Percentiles rank a stretch among this genome's conserved stretches.
These are phyloP conservation scores for Melipona bicolor DNA, from an alignment of 2,888 invertebrate species.

Conservation along the genomic window DNA sequence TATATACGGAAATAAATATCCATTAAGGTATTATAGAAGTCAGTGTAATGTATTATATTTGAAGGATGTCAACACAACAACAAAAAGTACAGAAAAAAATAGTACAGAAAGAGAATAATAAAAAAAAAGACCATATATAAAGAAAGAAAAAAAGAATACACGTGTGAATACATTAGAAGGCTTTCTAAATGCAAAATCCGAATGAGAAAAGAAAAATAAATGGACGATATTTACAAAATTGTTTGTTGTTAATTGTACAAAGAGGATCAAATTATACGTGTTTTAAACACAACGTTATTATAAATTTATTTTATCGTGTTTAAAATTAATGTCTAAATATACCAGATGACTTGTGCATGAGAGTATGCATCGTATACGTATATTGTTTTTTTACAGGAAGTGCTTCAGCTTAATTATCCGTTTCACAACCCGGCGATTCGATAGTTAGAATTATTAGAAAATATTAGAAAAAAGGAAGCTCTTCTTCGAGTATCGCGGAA, in stretches of 20 bases:
- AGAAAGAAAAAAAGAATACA: too few species aligned
- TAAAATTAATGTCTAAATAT: background rate
- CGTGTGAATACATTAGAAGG: too few species aligned
- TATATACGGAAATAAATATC: too few species aligned
- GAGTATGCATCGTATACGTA: too few species aligned
- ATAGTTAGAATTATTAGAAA: conserved; percentile 6
- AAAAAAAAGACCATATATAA: too few species aligned
- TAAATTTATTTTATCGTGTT: background rate
- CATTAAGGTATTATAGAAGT: too few species aligned
- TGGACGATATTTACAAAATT: background rate
- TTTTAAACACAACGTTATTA: background rate
- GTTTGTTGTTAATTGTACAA: background rate
- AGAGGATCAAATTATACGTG: background rate
- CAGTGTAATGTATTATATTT: too few species aligned
- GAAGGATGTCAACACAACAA: too few species aligned
- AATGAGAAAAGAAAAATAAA: background rate
- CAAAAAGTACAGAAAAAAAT: too few species aligned
- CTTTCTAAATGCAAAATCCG: too few species aligned
- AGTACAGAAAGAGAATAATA: too few species aligned
- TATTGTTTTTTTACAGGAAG: background rate
- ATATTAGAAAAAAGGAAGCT: conserved; percentile 12
- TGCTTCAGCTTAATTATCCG: background rate
- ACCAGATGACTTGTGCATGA: background rate
- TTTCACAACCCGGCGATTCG: background rate
- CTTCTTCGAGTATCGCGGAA: conserved; percentile 7